Evolutionary conservation across 92 coral and sea anemone species (phyloP), one percentile per base, ranked within the genome.

Genomic region (Zoanthus gigantus): DNA sequence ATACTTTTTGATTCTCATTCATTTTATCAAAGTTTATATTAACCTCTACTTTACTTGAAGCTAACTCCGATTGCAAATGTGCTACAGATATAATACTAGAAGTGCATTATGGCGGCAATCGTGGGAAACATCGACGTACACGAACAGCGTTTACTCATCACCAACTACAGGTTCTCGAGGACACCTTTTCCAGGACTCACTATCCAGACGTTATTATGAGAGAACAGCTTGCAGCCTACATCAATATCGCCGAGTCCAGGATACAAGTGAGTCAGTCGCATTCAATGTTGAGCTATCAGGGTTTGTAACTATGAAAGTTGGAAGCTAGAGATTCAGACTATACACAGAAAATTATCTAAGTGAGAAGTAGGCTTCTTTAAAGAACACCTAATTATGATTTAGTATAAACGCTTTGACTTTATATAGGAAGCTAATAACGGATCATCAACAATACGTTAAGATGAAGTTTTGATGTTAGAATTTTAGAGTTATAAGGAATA

Each of bases 101-200:
- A 79, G 98, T 96, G 42, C 96, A 95, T 85, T 95, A 92, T 91
- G 95, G 94, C 8, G 88, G 93, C 56, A 91, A 90, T 78, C 88
- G 96, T 87, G 94, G 95, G 6, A 94, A 97, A 52, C 96, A 94
- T 56, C 97, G 99, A 10, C 96, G 99, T 13, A 91, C 97, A 30
- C 92, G 99, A 71, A 97, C 99, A 6, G 99, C 99, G 12, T 97
- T 97, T 58, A 95, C 99, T n/a, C 98, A 94, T 31, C 97, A 94
- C 50, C 99, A 97, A 77, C 92, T 97, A 63, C 95, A 92, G 81
- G 88, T 94, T 53, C 89, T 97, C 57, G 99, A 95, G 86, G 92
- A 86, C 53, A 92, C 95, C 7, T 97, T 97, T 83, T 76, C 93
- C 16, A 92, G 90, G 92, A 97, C 97, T 7, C 99, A 95, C 83